These are phyloP conservation scores for Platysternon megacephalum DNA, from an alignment of 2,113 vertebrate species.

Conservation along the genomic window DNA sequence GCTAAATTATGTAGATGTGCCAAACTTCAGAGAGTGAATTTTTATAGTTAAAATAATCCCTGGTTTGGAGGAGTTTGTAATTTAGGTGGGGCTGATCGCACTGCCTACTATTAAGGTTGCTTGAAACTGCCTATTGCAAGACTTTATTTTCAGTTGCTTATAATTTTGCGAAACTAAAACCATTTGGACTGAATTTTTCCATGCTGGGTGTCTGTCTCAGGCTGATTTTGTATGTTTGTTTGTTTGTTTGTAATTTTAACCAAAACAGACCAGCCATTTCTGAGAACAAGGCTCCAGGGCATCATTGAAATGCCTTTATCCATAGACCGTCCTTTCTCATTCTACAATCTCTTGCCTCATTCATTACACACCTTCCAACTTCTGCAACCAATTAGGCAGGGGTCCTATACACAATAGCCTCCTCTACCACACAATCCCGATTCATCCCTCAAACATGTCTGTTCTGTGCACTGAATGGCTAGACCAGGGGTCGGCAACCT, in stretches of 20 bases:
- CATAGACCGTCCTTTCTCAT: background rate
- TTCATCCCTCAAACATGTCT: background rate
- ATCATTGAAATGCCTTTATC: background rate
- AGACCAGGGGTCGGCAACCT: no score
- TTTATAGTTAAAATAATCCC: background rate
- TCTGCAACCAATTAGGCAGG: background rate
- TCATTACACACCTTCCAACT: background rate
- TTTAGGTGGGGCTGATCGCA: background rate
- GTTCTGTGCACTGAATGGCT: background rate
- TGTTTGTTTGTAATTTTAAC: background rate
- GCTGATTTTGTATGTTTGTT: background rate
- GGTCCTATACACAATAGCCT: background rate
- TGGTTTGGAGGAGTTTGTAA: background rate
- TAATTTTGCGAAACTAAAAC: background rate
- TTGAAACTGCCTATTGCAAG: background rate
- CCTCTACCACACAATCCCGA: background rate
- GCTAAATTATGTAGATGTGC: background rate
- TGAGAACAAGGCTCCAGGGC: background rate
- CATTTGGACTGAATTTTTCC: background rate
- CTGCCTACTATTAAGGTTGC: background rate
- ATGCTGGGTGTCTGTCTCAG: background rate
- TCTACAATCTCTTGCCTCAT: background rate
- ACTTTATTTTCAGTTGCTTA: background rate
- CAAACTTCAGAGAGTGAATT: background rate
- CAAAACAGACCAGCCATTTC: background rate